phyloP scores from a whole-genome alignment of 2,797 vertebrate species.

The Pelochelys cantorii region DNA sequence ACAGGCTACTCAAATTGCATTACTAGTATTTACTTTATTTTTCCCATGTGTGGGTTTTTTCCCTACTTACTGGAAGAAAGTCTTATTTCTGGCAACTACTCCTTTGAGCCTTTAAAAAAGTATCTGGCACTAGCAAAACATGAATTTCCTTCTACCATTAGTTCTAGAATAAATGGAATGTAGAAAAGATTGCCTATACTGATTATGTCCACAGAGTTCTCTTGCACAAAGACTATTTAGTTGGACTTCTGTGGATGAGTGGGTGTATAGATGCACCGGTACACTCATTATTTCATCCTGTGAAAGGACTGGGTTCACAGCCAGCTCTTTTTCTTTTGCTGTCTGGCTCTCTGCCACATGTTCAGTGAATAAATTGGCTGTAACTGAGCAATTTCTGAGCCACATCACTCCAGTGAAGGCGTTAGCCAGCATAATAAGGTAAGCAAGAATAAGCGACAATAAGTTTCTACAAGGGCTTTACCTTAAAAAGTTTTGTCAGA shows the following conservation, averaged over 20 bases:
- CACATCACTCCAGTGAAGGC: constrained; percentile 10
- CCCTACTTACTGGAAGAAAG: background rate
- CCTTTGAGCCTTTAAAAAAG: background rate
- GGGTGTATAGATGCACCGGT: background rate
- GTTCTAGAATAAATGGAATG: background rate
- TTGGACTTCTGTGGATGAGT: background rate
- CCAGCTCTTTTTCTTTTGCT: constrained; percentile 20
- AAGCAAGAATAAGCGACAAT: constrained; percentile 18
- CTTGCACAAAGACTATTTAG: background rate
- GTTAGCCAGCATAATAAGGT: constrained; percentile 32
- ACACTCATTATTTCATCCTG: background rate
- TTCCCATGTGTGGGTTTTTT: background rate
- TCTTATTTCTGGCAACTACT: background rate
- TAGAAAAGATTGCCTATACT: background rate
- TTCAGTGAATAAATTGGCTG: constrained; percentile 61
- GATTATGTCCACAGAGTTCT: background rate
- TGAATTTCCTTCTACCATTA: background rate
- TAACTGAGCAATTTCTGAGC: constrained; percentile 14
- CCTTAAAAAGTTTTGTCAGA: background rate
- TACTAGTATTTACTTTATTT: background rate
- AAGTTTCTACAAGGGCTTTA: background rate
- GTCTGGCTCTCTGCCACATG: constrained; percentile 59
- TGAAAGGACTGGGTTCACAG: background rate
- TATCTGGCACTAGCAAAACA: background rate
- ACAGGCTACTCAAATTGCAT: background rate